A percentile compares a stretch with the other conserved stretches of the same genome.
phyloP scores from a whole-genome alignment of 37 sponge, comb jelly and placozoan genomes.

The Aplysina aerophoba region DNA sequence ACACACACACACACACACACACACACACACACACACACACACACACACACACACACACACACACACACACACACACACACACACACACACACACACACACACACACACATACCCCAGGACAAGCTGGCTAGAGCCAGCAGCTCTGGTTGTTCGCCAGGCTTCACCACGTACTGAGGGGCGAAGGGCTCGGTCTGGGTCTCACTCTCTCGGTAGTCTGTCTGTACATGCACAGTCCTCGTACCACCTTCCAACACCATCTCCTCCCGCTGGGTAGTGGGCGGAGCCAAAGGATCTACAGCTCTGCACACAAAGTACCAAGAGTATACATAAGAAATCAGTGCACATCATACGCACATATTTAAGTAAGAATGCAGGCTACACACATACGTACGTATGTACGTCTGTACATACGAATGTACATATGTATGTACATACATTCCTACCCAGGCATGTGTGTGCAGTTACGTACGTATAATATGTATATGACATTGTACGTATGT shows the following conservation, averaged over 20 bases:
- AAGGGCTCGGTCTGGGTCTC: slow-evolving; percentile 97
- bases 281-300: slow-evolving; percentile 49
- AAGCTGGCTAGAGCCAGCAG: slow-evolving; percentile 89
- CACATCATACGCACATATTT: no score
- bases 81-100: slow-evolving; percentile 21
- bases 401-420: no score
- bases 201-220: slow-evolving; percentile 91
- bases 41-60: background rate
- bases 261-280: slow-evolving; percentile 7
- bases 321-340: no score
- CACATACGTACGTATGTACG: no score
- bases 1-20: no score
- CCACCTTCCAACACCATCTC: background rate
- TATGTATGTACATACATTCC: slow-evolving; percentile 9
- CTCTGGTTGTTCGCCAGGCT: slow-evolving; percentile 91
- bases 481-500: no score
- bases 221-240: slow-evolving; percentile 64
- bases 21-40: no score
- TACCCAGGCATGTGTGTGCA: no score
- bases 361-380: no score
- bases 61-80: slow-evolving; percentile 7
- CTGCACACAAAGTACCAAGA: background rate
- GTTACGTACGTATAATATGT: no score
- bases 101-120: slow-evolving; percentile 67
- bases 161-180: slow-evolving; percentile 83